phyloP scores from a whole-genome alignment of 2,888 invertebrate genomes.

The Dendrolimus houi region DNA sequence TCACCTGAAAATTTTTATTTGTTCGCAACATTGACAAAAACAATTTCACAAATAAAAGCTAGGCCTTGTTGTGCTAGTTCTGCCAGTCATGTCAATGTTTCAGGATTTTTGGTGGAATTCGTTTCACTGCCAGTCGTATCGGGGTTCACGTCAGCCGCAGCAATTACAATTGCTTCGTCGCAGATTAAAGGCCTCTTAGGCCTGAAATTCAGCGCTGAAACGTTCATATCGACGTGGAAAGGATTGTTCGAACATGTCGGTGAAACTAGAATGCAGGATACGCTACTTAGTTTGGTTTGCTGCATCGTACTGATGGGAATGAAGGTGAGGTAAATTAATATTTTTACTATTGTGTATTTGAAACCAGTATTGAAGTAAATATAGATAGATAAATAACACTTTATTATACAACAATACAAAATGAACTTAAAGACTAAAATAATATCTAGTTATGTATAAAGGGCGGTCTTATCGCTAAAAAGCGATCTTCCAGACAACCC shows the following conservation, averaged over 20 bases:
- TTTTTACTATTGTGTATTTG: not conserved
- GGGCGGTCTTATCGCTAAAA: no score
- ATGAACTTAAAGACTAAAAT: no score
- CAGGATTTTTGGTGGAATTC: conserved; percentile 84
- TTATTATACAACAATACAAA: no score
- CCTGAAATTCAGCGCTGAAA: conserved; percentile 76
- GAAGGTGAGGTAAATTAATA: conserved; percentile 63
- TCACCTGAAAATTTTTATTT: no score
- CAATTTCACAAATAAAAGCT: not conserved
- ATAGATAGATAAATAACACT: no score
- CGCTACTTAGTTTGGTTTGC: conserved; percentile 78
- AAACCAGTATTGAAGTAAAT: no score
- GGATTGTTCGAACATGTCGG: conserved; percentile 71
- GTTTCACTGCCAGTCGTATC: conserved; percentile 85
- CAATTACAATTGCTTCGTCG: conserved; percentile 83
- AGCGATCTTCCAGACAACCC: no score
- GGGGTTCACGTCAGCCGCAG: conserved; percentile 86
- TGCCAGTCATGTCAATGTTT: conserved; percentile 12
- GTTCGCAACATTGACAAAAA: not conserved
- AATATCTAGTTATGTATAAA: no score
- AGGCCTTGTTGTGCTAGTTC: conserved; percentile 1
- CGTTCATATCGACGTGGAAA: conserved; percentile 77
- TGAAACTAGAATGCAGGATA: conserved; percentile 75
- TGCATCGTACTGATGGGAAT: conserved; percentile 76
- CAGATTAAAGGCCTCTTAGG: conserved; percentile 84